Evolutionary conservation across 2,888 invertebrate species (phyloP).

Genomic region (Sphaerophoria rueppellii): DNA sequence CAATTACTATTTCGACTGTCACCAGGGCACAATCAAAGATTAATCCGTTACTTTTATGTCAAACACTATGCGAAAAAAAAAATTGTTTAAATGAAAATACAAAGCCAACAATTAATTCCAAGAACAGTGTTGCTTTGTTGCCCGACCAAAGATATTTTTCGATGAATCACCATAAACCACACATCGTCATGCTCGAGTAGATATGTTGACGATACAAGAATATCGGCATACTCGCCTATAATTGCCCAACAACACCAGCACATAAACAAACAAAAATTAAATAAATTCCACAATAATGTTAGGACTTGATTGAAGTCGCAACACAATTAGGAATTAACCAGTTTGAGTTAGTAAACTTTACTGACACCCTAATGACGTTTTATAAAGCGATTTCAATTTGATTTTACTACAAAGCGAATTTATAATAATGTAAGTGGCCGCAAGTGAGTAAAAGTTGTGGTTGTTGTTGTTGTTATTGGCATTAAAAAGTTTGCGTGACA

Average conservation of each 20-base stretch:
- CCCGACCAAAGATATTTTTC: constrained; percentile 4
- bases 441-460: not conserved
- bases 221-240: constrained; percentile 8
- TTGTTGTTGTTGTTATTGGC: not conserved
- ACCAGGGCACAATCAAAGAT: not conserved
- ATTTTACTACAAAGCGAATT: constrained; percentile 31
- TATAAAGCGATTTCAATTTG: constrained; percentile 36
- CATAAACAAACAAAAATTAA: constrained; percentile 2
- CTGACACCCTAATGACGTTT: constrained; percentile 35
- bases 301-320: constrained; percentile 34
- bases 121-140: constrained; percentile 21
- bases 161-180: constrained; percentile 26
- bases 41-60: not conserved
- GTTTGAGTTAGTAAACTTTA: constrained; percentile 44
- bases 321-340: constrained; percentile 43
- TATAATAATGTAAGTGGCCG: not conserved
- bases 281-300: constrained; percentile 9
- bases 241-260: constrained; percentile 21
- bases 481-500: constrained; percentile 31
- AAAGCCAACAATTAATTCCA: constrained; percentile 28
- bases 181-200: constrained; percentile 8
- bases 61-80: not conserved
- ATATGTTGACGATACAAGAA: constrained; percentile 15
- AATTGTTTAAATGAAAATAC: not conserved
- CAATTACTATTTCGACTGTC: too few species aligned